Conservation (phyloP, 2,888 invertebrate genomes). For the Pharmacophagus antenor region DNA sequence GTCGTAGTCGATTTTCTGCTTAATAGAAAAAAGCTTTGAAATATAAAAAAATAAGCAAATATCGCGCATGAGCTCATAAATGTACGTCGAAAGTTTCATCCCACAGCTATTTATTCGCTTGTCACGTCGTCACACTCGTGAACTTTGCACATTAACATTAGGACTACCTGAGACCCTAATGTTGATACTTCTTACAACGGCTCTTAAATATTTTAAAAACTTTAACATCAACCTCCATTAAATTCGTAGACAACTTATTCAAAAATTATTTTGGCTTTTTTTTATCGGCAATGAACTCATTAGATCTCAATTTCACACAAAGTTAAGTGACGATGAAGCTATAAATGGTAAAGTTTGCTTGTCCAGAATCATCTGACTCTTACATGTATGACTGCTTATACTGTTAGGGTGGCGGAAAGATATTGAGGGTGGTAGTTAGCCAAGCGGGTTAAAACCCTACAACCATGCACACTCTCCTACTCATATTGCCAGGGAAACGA, state of each 20-base stretch:
- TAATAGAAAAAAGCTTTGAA: neutral
- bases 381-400: too few species aligned
- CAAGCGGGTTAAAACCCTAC: too few species aligned
- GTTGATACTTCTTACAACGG: slow-evolving; percentile 18
- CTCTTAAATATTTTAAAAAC: slow-evolving; percentile 21
- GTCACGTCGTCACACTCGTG: slow-evolving; percentile 10
- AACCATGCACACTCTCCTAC: too few species aligned
- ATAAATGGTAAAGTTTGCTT: too few species aligned
- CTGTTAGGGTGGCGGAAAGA: too few species aligned
- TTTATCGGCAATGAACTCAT: too few species aligned
- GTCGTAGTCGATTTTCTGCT: too few species aligned
- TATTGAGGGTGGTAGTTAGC: too few species aligned
- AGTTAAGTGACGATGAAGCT: too few species aligned
- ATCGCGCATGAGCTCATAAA: neutral
- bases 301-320: too few species aligned
- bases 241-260: neutral
- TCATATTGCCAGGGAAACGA: too few species aligned
- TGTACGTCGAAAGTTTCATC: neutral
- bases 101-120: slow-evolving; percentile 13
- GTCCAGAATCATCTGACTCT: too few species aligned
- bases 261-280: neutral
- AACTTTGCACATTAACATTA: slow-evolving; percentile 25
- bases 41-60: neutral
- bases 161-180: slow-evolving; percentile 12
- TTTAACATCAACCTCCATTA: slow-evolving; percentile 6